Percentiles rank a stretch among this genome's conserved stretches.
These are phyloP conservation scores for Sialia sialis DNA, from an alignment of 2,113 vertebrate genomes.

Conservation along the genomic window DNA sequence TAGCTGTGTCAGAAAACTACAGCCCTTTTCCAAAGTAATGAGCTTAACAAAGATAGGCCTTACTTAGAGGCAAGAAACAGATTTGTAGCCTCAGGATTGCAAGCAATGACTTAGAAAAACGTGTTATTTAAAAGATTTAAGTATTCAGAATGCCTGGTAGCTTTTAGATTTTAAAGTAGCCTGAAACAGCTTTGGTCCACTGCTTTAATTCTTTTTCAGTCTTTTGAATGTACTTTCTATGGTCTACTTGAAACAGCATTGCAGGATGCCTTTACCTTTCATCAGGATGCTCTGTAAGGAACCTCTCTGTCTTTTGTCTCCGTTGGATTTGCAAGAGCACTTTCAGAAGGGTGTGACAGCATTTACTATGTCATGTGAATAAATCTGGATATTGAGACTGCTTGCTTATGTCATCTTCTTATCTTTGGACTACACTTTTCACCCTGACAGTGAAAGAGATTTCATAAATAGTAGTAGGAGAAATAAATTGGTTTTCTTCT, in stretches of 20 bases:
- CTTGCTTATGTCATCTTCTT: background rate
- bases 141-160: background rate
- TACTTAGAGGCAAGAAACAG: background rate
- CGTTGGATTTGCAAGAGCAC: background rate
- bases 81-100: background rate
- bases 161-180: background rate
- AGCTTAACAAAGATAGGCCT: background rate
- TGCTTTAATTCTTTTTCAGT: background rate
- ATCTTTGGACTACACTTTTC: background rate
- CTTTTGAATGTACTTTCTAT: background rate
- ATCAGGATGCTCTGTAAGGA: background rate
- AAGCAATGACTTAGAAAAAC: background rate
- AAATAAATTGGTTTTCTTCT: background rate
- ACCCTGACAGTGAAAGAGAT: background rate
- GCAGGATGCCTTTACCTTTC: background rate
- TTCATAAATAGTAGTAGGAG: background rate
- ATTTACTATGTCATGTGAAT: background rate
- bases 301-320: background rate
- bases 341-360: background rate
- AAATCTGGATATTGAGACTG: background rate
- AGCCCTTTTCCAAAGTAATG: background rate
- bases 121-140: background rate
- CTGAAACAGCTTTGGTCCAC: background rate
- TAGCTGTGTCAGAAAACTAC: background rate
- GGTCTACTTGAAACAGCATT: background rate